Evolutionary conservation across 2,797 vertebrate species (phyloP).

Genomic region (Chelon auratus): DNA sequence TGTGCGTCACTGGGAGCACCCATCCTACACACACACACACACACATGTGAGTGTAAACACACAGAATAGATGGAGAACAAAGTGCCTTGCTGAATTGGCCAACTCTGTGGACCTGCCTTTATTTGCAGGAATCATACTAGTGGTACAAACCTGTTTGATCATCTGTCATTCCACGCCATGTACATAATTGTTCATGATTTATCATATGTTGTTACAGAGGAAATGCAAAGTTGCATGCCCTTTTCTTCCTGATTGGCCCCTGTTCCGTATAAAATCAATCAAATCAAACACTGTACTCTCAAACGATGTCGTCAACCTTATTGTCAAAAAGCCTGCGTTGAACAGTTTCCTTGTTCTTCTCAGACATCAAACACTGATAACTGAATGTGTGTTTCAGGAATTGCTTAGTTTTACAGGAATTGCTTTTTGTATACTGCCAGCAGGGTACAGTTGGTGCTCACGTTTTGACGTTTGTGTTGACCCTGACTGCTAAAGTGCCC

Average conservation of each 20-base stretch:
- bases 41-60: slow-evolving; percentile 57
- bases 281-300: slow-evolving; percentile 40
- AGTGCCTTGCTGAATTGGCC: slow-evolving; percentile 35
- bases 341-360: slow-evolving; percentile 24
- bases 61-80: slow-evolving; percentile 27
- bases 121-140: slow-evolving; percentile 45
- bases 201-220: background rate
- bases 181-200: slow-evolving; percentile 3
- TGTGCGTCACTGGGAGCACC: slow-evolving; percentile 80
- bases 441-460: background rate
- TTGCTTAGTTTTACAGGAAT: background rate
- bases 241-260: slow-evolving; percentile 22
- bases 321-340: slow-evolving; percentile 20
- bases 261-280: slow-evolving; percentile 31
- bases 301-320: slow-evolving; percentile 20
- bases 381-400: background rate
- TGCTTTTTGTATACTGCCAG: background rate
- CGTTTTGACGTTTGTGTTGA: background rate
- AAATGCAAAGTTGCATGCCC: slow-evolving; percentile 32
- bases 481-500: slow-evolving; percentile 1
- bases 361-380: background rate
- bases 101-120: slow-evolving; percentile 50
- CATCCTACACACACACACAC: slow-evolving; percentile 49
- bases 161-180: slow-evolving; percentile 26
- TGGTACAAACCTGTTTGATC: slow-evolving; percentile 41